Conservation (phyloP, 2,888 invertebrate species). For the Eumerus sabulonum region DNA sequence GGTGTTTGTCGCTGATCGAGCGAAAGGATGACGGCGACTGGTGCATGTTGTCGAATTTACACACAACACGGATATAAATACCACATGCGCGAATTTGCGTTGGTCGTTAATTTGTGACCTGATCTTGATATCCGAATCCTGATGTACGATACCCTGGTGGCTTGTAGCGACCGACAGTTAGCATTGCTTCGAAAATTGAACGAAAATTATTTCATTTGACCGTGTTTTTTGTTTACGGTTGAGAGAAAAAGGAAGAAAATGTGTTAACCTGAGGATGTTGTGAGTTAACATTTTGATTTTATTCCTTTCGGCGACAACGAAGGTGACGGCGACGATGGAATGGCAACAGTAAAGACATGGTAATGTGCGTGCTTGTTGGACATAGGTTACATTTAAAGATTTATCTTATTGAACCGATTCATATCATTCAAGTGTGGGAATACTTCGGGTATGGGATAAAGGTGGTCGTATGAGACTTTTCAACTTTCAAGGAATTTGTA, state of each 20-base stretch:
- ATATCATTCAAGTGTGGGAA: slow-evolving; percentile 51
- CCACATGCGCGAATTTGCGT: slow-evolving; percentile 68
- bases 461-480: slow-evolving; percentile 7
- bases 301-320: slow-evolving; percentile 46
- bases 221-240: slow-evolving; percentile 31
- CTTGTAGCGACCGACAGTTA: slow-evolving; percentile 62
- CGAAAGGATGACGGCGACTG: slow-evolving; percentile 15
- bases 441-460: slow-evolving; percentile 45
- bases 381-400: slow-evolving; percentile 68
- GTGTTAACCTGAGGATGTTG: slow-evolving; percentile 13
- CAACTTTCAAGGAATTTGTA: too few species aligned
- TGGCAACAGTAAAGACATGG: slow-evolving; percentile 13
- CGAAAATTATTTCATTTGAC: slow-evolving; percentile 66
- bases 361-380: slow-evolving; percentile 66
- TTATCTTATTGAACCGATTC: slow-evolving; percentile 68
- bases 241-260: too few species aligned
- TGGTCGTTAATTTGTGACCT: slow-evolving; percentile 71
- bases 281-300: slow-evolving; percentile 50
- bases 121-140: slow-evolving; percentile 69
- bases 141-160: slow-evolving; percentile 61
- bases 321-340: too few species aligned
- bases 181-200: slow-evolving; percentile 61
- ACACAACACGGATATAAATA: slow-evolving; percentile 69
- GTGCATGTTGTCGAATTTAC: slow-evolving; percentile 70
- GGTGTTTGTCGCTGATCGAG: slow-evolving; percentile 9